Conservation (phyloP, 2,888 invertebrate genomes). For the Fabriciana adippe region DNA sequence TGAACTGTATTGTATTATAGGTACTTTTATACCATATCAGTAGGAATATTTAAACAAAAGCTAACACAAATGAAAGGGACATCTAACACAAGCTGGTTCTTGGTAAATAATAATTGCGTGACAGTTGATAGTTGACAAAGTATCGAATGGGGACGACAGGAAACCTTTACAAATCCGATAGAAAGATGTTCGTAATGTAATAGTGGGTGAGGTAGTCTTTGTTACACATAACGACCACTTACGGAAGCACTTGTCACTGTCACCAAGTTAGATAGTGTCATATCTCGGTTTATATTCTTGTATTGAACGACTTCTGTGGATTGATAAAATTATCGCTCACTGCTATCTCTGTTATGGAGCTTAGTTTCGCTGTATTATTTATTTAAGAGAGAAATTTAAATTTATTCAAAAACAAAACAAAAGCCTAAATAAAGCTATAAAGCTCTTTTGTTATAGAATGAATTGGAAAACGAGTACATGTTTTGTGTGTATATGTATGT, state of each 20-base stretch:
- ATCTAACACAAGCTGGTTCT: constrained; percentile 2
- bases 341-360: background rate
- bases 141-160: constrained; percentile 63
- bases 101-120: constrained; percentile 48
- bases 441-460: too few species aligned
- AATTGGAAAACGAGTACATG: too few species aligned
- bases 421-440: too few species aligned
- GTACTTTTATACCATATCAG: too few species aligned
- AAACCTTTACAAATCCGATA: constrained; percentile 73
- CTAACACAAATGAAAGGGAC: background rate
- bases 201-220: constrained; percentile 69
- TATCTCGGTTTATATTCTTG: constrained; percentile 13
- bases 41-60: background rate
- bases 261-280: constrained; percentile 37
- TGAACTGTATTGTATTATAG: too few species aligned
- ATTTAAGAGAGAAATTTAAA: too few species aligned
- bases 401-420: too few species aligned
- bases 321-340: constrained; percentile 4
- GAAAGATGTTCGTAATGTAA: constrained; percentile 64
- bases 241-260: constrained; percentile 78
- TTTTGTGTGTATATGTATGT: too few species aligned
- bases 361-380: background rate
- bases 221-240: constrained; percentile 69
- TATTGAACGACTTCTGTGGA: constrained; percentile 20
- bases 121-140: constrained; percentile 53